phyloP scores from a whole-genome alignment of 2,888 invertebrate species.

The Apamea crenata region DNA sequence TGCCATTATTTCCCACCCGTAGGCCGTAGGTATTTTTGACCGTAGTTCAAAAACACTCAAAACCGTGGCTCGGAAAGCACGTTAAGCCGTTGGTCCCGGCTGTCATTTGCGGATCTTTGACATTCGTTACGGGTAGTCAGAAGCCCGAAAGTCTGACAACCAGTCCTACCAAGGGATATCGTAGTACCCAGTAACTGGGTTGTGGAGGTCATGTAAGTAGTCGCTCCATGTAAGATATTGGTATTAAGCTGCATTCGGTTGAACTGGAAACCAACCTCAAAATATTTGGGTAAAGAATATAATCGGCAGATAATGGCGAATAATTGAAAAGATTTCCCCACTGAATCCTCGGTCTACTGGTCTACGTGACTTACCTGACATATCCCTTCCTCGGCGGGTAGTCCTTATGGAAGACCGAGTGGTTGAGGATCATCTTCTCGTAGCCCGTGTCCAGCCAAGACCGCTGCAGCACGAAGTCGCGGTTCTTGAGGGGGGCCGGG shows the following conservation, averaged over 20 bases:
- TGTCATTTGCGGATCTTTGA: neutral
- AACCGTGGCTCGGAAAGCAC: too few species aligned
- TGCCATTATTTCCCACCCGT: neutral
- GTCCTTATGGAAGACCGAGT: slow-evolving; percentile 96
- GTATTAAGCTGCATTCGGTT: neutral
- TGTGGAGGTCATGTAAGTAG: too few species aligned
- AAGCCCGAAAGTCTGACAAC: neutral
- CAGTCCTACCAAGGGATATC: too few species aligned
- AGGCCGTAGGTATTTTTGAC: neutral
- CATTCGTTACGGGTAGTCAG: neutral
- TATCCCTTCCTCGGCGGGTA: slow-evolving; percentile 95
- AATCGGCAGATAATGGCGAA: too few species aligned
- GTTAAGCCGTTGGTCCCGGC: too few species aligned
- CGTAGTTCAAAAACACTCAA: neutral
- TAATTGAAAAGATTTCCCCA: neutral
- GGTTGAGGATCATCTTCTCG: slow-evolving; percentile 97
- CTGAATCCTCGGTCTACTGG: neutral
- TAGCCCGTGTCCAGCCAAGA: slow-evolving; percentile 97
- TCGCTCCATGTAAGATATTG: neutral
- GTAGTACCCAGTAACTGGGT: too few species aligned
- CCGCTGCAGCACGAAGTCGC: slow-evolving; percentile 97
- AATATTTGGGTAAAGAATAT: neutral
- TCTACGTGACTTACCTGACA: slow-evolving; percentile 89
- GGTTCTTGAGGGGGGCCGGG: slow-evolving; percentile 96
- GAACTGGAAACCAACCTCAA: neutral